Evolutionary conservation across 2,113 vertebrate genomes (phyloP), one percentile per base, ranked within the genome.

Genomic region (Athene noctua): DNA sequence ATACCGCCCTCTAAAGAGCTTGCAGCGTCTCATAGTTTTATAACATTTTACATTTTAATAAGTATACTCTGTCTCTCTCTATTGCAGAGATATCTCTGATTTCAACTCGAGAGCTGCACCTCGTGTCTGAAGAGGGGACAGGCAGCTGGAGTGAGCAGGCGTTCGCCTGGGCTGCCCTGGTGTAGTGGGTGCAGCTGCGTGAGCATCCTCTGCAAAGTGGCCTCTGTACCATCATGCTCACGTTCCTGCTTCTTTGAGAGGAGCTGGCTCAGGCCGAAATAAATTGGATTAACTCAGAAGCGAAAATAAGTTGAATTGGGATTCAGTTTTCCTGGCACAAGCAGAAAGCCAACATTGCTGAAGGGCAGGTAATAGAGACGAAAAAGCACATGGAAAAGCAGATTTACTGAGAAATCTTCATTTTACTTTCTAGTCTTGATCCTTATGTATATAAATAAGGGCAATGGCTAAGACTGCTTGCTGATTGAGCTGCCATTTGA

Each of bases 141-240:
- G 42, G 63, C 74, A 84, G 46, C 63, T 22, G 77, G 30, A 68
- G 13, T 1, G 1, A 18, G 44, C 1, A 2, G 55, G 18, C 1
- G 0, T 54, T 77, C 1, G 3, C 58, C 59, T 2, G 10, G 49
- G 30, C 27, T 80, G 46, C 15, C 36, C 77, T 7, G 2, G 42
- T 0, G 6, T 57, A 18, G 34, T 1, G 4, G 59, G 36, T n/a
- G n/a, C 15, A 6, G 44, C 44, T 0, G 1, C 34, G 19, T 4
- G n/a, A 67, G 47, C 30, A 15, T 46, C 52, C 51, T 46, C 59
- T 42, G 15, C 73, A 14, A 32, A 47, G 54, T 1, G 1, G 26
- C 6, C 19, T 12, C 40, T 0, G 2, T 12, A 21, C n/a, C 6
- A 1, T 11, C 1, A 1, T 27, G 29, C 21, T 3, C 1, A 30